These are phyloP conservation scores for Globodera rostochiensis DNA, from an alignment of 1,140 invertebrate genomes.

Conservation along the genomic window DNA sequence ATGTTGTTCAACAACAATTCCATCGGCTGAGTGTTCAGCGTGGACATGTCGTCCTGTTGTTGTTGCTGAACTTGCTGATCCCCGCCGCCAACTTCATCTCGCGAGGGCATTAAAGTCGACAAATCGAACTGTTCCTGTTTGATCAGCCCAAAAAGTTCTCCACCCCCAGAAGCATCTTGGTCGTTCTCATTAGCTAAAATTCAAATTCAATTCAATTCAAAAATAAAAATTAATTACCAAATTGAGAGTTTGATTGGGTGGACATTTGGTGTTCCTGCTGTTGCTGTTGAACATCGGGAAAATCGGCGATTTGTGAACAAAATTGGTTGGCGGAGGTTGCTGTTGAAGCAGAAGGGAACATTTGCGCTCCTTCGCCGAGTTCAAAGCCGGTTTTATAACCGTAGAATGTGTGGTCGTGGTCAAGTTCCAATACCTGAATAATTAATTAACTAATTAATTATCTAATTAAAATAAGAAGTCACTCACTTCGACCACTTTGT, in stretches of 20 bases:
- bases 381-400: not conserved
- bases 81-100: not conserved
- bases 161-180: not conserved
- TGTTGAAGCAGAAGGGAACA: not conserved
- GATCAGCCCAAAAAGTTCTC: not conserved
- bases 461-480: not conserved
- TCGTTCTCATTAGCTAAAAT: not conserved
- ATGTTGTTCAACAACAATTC: slow-evolving; percentile 24
- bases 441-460: not conserved
- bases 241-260: not conserved
- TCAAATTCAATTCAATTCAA: too few relatives aligned
- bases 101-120: not conserved
- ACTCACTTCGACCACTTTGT: slow-evolving; percentile 25
- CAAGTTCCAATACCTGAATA: slow-evolving; percentile 4
- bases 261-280: not conserved
- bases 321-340: not conserved
- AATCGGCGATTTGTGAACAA: not conserved
- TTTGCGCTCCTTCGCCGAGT: not conserved
- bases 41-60: not conserved
- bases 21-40: not conserved
- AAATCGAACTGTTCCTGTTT: not conserved
- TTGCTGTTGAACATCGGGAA: not conserved
- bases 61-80: not conserved
- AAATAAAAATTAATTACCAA: not conserved
- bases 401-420: slow-evolving; percentile 26